Base-by-base conservation (phyloP, 2,888 invertebrate genomes). In the Electrophaes corylata region DNA sequence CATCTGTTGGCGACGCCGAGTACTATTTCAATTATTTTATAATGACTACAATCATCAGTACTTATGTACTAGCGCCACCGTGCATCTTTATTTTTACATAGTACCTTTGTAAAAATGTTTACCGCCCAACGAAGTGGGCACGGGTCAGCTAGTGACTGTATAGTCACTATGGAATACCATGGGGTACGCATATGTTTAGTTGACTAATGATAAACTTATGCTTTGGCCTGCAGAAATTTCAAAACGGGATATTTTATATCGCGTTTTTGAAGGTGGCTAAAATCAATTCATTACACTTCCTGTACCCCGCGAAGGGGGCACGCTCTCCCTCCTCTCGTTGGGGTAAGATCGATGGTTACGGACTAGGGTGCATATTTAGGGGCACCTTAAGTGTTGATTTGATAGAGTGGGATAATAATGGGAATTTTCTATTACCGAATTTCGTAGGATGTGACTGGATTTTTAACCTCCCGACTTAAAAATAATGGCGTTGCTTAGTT, bases 331-430 rank as follows among this genome's bases (percentile, higher is more conserved):
- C 10, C 41, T 26, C 48, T 58, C 50, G 54, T 55, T 54, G 46
- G 41, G 14, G 52, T 57, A 70, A 69, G 71, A 75, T 62, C 48
- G 65, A 73, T 70, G 70, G 50, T 16, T n/a, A 45, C 14, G 18
- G 62, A 60, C 57, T 50, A 51, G 79, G 79, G 79, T 77, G 77
- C 78, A 73, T 73, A 71, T 66, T 71, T 74, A 62, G 62, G 64
- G 57, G 44, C 35, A 52, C 49, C 20, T 54, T 64, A 75, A 71
- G 68, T 70, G 71, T 67, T 75, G 74, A 76, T 74, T 78, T 73
- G 73, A 78, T 71, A 69, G 64, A 69, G 64, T 62, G 67, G 68
- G 71, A 69, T 68, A 63, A 64, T 58, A 61, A 53, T 59, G 62
- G 12, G 44, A 37, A 31, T 59, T 55, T 59, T 55, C 54, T 59